Conservation (phyloP, 23 tunicate species). For the Trididemnum clinides region DNA sequence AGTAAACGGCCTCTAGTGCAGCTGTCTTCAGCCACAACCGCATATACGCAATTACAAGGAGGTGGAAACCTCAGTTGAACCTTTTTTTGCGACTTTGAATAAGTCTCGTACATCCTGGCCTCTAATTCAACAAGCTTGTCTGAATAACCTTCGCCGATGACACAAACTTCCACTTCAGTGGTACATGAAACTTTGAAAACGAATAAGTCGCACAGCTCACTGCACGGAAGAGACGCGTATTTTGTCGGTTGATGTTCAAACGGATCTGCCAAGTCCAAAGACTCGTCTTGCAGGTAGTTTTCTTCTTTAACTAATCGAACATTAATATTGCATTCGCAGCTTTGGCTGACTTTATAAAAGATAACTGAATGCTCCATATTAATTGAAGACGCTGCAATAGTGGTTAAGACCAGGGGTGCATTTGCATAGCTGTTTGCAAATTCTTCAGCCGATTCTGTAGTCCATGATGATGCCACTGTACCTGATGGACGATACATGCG, state of each 20-base stretch:
- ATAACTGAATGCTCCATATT: slow-evolving; percentile 32
- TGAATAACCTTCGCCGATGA: slow-evolving; percentile 55
- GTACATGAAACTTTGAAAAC: slow-evolving; percentile 49
- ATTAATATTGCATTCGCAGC: slow-evolving; percentile 23
- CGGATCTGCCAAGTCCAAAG: neutral
- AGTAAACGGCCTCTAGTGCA: slow-evolving; percentile 52
- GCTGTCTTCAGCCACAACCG: slow-evolving; percentile 54
- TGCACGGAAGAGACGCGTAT: slow-evolving; percentile 25
- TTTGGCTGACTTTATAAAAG: slow-evolving; percentile 8
- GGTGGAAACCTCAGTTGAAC: slow-evolving; percentile 4
- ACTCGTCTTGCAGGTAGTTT: neutral
- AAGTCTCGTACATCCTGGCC: slow-evolving; percentile 39
- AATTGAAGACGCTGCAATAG: slow-evolving; percentile 7
- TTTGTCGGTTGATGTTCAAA: slow-evolving; percentile 28
- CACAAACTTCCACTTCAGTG: slow-evolving; percentile 63
- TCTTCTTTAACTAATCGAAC: slow-evolving; percentile 37
- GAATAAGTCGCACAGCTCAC: slow-evolving; percentile 43
- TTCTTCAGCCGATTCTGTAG: neutral
- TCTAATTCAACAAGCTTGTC: slow-evolving; percentile 45
- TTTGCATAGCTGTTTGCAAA: neutral
- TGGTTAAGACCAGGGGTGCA: slow-evolving; percentile 4
- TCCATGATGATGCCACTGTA: neutral
- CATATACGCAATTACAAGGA: slow-evolving; percentile 58
- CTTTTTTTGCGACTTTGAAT: neutral
- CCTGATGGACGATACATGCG: slow-evolving; percentile 26